Evolutionary conservation across 1,140 invertebrate species (phyloP).

Genomic region (Platyscapa corneri): DNA sequence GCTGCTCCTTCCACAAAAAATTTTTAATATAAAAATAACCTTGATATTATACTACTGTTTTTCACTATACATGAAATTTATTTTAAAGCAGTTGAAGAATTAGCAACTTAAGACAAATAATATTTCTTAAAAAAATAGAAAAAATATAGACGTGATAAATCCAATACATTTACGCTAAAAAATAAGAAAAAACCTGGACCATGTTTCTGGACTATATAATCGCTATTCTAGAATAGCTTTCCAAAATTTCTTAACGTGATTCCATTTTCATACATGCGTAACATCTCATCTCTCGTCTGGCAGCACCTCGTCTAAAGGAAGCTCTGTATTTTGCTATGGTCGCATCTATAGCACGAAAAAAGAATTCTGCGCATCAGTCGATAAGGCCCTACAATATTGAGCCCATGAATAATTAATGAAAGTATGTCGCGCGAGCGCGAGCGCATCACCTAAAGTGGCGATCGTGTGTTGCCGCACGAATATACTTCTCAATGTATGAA

Average conservation of each 20-base stretch:
- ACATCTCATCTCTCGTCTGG: neutral
- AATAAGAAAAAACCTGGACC: too few relatives aligned
- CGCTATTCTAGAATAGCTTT: neutral
- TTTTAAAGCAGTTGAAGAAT: too few relatives aligned
- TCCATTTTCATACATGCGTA: neutral
- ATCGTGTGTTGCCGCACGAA: neutral
- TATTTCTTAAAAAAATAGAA: neutral
- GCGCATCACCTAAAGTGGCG: conserved; percentile 6
- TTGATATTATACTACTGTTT: too few relatives aligned
- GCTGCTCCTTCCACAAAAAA: too few relatives aligned
- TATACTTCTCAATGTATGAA: neutral
- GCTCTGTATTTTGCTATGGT: neutral
- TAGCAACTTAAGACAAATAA: too few relatives aligned
- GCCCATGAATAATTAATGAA: conserved; percentile 49
- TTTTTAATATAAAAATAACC: too few relatives aligned
- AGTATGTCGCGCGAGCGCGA: conserved; percentile 1
- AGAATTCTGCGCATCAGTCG: conserved; percentile 17
- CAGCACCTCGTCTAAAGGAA: neutral
- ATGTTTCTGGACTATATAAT: too few relatives aligned
- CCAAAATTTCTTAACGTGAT: neutral
- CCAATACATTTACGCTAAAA: too few relatives aligned
- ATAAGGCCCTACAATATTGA: conserved; percentile 29
- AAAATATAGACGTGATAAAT: neutral
- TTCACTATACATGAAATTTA: too few relatives aligned
- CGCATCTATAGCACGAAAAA: neutral